These are phyloP conservation scores for Gambusia affinis DNA, from an alignment of 2,113 vertebrate genomes.

Conservation along the genomic window DNA sequence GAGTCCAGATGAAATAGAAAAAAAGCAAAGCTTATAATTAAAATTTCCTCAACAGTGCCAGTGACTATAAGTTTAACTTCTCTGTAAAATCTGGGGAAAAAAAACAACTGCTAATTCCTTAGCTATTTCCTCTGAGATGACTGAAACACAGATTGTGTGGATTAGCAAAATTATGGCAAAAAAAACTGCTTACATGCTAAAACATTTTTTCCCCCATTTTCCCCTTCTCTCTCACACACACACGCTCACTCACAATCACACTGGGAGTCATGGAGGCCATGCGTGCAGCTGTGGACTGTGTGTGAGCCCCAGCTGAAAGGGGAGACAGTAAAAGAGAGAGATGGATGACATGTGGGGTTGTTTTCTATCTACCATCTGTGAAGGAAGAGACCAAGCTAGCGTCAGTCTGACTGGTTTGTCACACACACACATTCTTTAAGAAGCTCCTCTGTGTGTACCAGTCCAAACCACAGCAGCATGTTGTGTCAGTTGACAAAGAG, in stretches of 20 bases:
- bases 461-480: constrained; percentile 54
- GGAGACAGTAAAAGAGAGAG: constrained; percentile 37
- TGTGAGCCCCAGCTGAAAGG: constrained; percentile 49
- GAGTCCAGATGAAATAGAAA: neutral
- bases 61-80: constrained; percentile 23
- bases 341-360: constrained; percentile 52
- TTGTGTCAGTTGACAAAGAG: constrained; percentile 21
- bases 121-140: constrained; percentile 18
- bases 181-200: neutral
- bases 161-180: neutral
- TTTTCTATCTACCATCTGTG: constrained; percentile 60
- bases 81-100: neutral
- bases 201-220: neutral
- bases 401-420: constrained; percentile 41
- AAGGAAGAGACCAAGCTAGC: constrained; percentile 36
- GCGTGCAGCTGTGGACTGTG: constrained; percentile 69
- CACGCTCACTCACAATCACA: constrained; percentile 18
- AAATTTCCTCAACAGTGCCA: constrained; percentile 44
- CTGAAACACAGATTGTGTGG: constrained; percentile 2
- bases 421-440: constrained; percentile 26
- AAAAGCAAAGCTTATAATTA: neutral
- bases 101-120: neutral
- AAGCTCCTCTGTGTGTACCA: constrained; percentile 38
- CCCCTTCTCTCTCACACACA: neutral
- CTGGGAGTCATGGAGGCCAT: constrained; percentile 46